phyloP scores from a whole-genome alignment of 2,888 invertebrate species.

The Epinotia brunnichana region DNA sequence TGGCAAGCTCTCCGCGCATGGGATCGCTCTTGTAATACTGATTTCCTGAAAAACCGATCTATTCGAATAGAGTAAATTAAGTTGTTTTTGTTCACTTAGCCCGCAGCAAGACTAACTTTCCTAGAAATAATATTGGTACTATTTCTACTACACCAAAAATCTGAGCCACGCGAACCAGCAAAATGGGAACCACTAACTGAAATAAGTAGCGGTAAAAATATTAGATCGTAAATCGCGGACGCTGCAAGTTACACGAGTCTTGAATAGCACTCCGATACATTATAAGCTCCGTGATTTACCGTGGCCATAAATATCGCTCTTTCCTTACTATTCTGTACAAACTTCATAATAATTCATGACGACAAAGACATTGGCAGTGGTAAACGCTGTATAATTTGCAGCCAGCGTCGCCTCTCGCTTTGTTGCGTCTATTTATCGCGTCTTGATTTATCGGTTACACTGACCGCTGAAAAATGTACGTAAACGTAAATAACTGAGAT shows the following conservation, averaged over 20 bases:
- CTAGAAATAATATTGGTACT: too few relatives aligned
- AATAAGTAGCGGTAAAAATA: conserved; percentile 42
- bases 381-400: conserved; percentile 42
- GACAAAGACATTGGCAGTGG: conserved; percentile 43
- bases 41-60: too few relatives aligned
- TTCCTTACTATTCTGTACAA: conserved; percentile 45
- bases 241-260: conserved; percentile 37
- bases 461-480: conserved; percentile 9
- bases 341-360: conserved; percentile 43
- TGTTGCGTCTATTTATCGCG: conserved; percentile 28
- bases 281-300: conserved; percentile 48
- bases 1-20: too few relatives aligned
- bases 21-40: too few relatives aligned
- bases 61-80: too few relatives aligned
- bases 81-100: too few relatives aligned
- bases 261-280: conserved; percentile 46
- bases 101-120: too few relatives aligned
- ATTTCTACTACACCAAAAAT: too few relatives aligned
- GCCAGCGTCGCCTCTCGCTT: conserved; percentile 17
- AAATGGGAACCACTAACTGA: conserved; percentile 31
- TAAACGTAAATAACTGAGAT: neutral
- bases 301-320: conserved; percentile 47
- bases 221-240: conserved; percentile 41
- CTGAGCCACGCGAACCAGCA: neutral
- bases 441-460: conserved; percentile 12